Base-by-base conservation (phyloP, 2,113 vertebrate genomes). In the Pachyramphus minor region DNA sequence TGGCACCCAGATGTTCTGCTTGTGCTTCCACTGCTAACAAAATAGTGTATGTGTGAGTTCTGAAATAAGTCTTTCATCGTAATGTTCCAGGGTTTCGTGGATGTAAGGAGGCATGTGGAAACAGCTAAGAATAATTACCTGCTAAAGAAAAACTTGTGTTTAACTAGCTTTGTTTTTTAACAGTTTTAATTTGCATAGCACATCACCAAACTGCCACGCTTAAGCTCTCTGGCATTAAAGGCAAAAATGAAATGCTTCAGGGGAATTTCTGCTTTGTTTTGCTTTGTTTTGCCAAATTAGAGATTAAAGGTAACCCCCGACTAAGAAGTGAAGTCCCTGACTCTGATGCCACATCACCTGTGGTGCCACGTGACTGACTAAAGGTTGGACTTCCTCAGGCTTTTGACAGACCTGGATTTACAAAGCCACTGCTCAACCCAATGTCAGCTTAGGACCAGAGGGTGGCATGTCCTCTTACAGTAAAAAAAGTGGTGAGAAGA, bases 1-100 rank as follows among this genome's bases (percentile, higher is more conserved):
- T 97, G 89, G 96, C 95, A 93, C 97, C 93, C 84, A 97, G 95
- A 97, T 96, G 95, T 93, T 96, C 95, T 93, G 73, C 91, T 94
- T 96, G 95, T 84, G 80, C 94, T 97, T 97, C 93, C 85, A 95
- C 68, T 77, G 90, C 81, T 96, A 95, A 92, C 66, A 95, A 93
- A 96, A 72, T 88, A 89, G 60, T 83, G 80, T 84, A 96, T 68
- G 85, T 91, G 87, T 85, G 88, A 97, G 94, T 76, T 89, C 91
- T 95, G 97, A 97, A 96, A 96, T 92, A 87, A 90, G 28, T 73
- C 94, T 97, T 97, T 93, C 78, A 96, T 96, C 95, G 18, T 90
- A 83, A 83, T n/a, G 39, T 82, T 90, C 60, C 77, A 94, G 58
- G 69, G 49, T 56, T 94, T 94, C 37, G 11, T 76, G 88, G 66